Percentiles rank a stretch among this genome's conserved stretches.
These are phyloP conservation scores for Macaca fascicularis DNA, from an alignment of 2,113 vertebrate genomes.

Conservation along the genomic window T2T-MFA8v1.1 NC_088395.1:33133001-33133500, in stretches of 20 bases:
- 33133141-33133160: not conserved
- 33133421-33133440: conserved; percentile 12
- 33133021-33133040: not conserved
- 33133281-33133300: not conserved
- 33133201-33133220: not conserved
- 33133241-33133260: not conserved
- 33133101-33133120: not conserved
- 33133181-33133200: not conserved
- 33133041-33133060: not conserved
- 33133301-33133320: not conserved
- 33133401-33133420: not conserved
- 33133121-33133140: not conserved
- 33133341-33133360: conserved; percentile 24
- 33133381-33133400: not conserved
- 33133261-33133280: not conserved
- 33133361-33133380: not conserved
- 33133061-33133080: not conserved
- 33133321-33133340: not conserved
- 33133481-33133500: not conserved
- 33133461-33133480: not conserved
- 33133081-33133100: not conserved
- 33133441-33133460: not conserved
- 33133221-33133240: not conserved
- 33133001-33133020: not conserved
- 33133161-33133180: not conserved